Conservation (phyloP, 2,113 vertebrate species). For the Climacteris rufus region DNA sequence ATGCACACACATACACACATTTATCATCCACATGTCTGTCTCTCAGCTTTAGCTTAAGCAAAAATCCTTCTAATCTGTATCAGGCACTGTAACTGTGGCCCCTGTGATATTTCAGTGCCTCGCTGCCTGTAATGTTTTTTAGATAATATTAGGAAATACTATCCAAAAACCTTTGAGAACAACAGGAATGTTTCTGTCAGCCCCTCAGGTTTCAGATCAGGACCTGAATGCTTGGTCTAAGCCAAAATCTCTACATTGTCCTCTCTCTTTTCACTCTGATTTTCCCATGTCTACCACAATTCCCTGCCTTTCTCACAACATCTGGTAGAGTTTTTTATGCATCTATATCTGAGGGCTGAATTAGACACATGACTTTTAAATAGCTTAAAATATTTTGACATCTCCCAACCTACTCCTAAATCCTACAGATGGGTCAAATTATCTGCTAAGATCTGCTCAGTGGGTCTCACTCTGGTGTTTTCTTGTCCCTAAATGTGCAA, state of each 20-base stretch:
- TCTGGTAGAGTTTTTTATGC: not conserved
- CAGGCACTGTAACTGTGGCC: not conserved
- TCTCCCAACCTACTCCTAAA: constrained; percentile 2
- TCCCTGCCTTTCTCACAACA: not conserved
- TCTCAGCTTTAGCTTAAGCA: not conserved
- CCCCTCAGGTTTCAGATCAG: not conserved
- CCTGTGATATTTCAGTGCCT: not conserved
- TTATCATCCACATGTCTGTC: not conserved
- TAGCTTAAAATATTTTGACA: constrained; percentile 11
- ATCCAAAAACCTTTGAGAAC: not conserved
- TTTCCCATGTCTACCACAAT: not conserved
- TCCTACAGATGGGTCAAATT: constrained; percentile 43
- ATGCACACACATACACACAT: not conserved
- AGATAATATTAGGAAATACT: not conserved
- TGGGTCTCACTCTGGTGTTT: not conserved
- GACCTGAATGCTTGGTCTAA: not conserved
- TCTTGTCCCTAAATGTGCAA: not conserved
- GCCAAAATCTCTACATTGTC: not conserved
- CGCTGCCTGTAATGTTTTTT: not conserved
- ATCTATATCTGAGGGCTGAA: not conserved
- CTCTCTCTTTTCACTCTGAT: not conserved
- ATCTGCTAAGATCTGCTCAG: constrained; percentile 5
- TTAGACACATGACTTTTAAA: not conserved
- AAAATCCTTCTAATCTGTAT: not conserved
- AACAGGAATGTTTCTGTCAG: not conserved